Base-by-base conservation (phyloP, 2,113 vertebrate species). In the Megaceryle maxima region DNA sequence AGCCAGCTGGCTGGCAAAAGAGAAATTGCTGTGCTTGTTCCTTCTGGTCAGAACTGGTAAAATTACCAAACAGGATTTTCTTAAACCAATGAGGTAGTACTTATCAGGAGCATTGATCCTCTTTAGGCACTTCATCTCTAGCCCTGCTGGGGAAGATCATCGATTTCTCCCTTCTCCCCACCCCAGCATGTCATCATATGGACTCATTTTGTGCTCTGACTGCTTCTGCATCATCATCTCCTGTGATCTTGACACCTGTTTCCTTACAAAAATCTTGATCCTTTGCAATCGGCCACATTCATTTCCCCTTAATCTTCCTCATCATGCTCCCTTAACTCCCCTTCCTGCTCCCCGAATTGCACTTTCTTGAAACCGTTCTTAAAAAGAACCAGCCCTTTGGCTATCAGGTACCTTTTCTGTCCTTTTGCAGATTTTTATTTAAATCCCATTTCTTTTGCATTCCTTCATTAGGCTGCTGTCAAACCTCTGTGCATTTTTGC, bases 371-470 rank as follows among this genome's bases (percentile, higher is more conserved):
- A 96, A 73, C 37, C 62, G 35, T 78, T 28, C 60, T 88, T 67
- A 67, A 95, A 93, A 33, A 78, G 43, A 82, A 89, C 18, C 39
- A 88, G 18, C 73, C 85, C 55, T 86, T 95, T 73, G 62, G 90
- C 86, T 75, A 84, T 72, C 57, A 53, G 70, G 68, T 90, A 78
- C 29, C 73, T 93, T 94, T 73, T 87, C 69, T 79, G 46, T 86
- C 66, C 73, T 93, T 94, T 72, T 93, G 53, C 73, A 91, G 77
- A 73, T 80, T 93, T 96, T 96, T 93, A 78, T 86, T 95, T 96
- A 91, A 96, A 96, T 92, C 69, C 73, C 83, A 72, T 87, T 96
- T 95, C 86, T 96, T 96, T 93, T 84, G 31, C 69, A 78, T 96
- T 92, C 31, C 50, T 96, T 96, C 69, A 93, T 93, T 88, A 84